Evolutionary conservation across 30 jellyfish, hydroid and myxozoan genomes (phyloP).

Genomic region (Aurelia sp.): DNA sequence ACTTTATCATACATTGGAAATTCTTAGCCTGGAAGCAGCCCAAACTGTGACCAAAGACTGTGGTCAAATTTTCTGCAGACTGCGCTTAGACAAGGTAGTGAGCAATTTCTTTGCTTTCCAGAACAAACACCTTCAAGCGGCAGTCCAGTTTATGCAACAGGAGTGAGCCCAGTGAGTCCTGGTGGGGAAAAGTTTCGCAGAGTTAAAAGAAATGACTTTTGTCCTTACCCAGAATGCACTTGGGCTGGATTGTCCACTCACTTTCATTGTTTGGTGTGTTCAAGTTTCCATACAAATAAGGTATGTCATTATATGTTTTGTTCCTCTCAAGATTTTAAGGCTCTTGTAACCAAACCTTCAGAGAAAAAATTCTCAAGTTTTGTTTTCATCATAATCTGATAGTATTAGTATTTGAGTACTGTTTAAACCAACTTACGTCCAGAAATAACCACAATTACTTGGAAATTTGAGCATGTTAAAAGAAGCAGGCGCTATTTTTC

Average conservation of each 20-base stretch:
- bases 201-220: conserved; percentile 62
- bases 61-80: too few species aligned
- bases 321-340: neutral
- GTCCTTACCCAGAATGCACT: conserved; percentile 79
- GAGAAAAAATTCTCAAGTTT: too few species aligned
- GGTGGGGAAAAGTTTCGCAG: conserved; percentile 69
- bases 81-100: too few species aligned
- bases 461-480: too few species aligned
- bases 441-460: too few species aligned
- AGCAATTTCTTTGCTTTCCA: neutral
- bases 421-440: too few species aligned
- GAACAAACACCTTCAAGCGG: conserved; percentile 36
- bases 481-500: too few species aligned
- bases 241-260: conserved; percentile 80
- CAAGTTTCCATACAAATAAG: conserved; percentile 74
- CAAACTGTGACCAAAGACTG: too few species aligned
- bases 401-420: too few species aligned
- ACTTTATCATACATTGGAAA: too few species aligned
- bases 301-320: conserved; percentile 11
- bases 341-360: neutral
- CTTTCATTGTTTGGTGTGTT: conserved; percentile 68
- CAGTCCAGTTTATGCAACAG: conserved; percentile 45
- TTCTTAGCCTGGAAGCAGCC: too few species aligned
- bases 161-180: conserved; percentile 38
- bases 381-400: too few species aligned